Conservation (phyloP, 2,888 invertebrate genomes). For the Sicus ferrugineus region DNA sequence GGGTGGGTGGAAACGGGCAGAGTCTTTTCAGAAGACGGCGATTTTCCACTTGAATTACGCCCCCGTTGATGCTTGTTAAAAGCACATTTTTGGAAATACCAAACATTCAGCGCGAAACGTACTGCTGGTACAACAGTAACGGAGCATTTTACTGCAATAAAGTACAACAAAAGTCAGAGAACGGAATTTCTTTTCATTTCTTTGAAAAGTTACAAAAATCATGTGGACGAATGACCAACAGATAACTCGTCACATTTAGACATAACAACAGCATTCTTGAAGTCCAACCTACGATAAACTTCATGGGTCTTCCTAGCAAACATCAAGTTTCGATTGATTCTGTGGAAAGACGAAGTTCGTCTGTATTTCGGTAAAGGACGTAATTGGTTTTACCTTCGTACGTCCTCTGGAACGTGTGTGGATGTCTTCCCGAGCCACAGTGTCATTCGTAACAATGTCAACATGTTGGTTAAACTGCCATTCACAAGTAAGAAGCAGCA, state of each 20-base stretch:
- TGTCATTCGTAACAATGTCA: not conserved
- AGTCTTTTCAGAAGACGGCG: slow-evolving; percentile 40
- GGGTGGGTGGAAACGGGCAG: not conserved
- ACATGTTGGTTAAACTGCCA: not conserved
- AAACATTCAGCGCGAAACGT: too few species aligned
- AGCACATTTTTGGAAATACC: not conserved
- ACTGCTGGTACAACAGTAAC: not conserved
- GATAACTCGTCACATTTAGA: too few species aligned
- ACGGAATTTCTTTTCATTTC: not conserved
- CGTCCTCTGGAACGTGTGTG: not conserved
- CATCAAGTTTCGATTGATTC: too few species aligned
- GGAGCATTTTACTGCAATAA: not conserved
- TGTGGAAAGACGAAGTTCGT: too few species aligned
- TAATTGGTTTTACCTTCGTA: not conserved
- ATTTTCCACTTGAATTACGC: slow-evolving; percentile 60
- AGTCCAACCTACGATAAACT: not conserved
- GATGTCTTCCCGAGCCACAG: not conserved
- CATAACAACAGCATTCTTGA: not conserved
- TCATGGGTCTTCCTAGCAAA: not conserved
- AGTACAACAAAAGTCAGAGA: not conserved
- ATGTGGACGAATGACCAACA: too few species aligned
- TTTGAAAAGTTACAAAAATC: too few species aligned
- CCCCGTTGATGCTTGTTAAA: slow-evolving; percentile 57
- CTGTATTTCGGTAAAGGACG: not conserved
- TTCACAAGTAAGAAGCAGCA: not conserved